phyloP scores from a whole-genome alignment of 2,888 invertebrate genomes.

The Pyrrhosoma nymphula region DNA sequence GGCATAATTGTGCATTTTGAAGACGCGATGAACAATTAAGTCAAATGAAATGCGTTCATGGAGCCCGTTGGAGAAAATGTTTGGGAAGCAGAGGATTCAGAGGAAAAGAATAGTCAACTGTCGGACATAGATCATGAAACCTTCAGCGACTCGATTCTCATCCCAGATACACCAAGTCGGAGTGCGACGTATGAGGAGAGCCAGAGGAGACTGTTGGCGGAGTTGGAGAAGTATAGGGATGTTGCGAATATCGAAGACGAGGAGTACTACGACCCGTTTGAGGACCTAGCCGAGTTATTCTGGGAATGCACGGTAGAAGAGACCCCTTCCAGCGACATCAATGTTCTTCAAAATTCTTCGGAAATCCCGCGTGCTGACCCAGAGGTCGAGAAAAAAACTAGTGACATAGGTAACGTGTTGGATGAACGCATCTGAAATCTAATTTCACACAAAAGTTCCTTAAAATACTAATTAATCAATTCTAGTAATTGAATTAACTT shows the following conservation, averaged over 20 bases:
- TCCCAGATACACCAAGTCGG: background rate
- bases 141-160: background rate
- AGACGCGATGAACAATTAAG: no score
- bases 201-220: background rate
- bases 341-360: background rate
- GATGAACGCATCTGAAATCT: background rate
- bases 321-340: background rate
- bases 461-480: no score
- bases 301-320: background rate
- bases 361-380: background rate
- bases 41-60: no score
- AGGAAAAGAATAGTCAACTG: background rate
- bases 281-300: background rate
- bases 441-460: background rate
- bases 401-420: background rate
- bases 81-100: background rate
- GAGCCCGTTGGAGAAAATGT: background rate
- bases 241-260: conserved; percentile 18
- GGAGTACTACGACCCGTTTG: conserved; percentile 2
- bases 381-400: background rate
- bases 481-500: no score
- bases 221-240: background rate
- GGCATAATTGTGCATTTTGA: no score
- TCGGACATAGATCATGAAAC: background rate
- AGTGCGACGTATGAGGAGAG: background rate